Conservation (phyloP, 2,113 vertebrate genomes). For the Pituophis catenifer region DNA sequence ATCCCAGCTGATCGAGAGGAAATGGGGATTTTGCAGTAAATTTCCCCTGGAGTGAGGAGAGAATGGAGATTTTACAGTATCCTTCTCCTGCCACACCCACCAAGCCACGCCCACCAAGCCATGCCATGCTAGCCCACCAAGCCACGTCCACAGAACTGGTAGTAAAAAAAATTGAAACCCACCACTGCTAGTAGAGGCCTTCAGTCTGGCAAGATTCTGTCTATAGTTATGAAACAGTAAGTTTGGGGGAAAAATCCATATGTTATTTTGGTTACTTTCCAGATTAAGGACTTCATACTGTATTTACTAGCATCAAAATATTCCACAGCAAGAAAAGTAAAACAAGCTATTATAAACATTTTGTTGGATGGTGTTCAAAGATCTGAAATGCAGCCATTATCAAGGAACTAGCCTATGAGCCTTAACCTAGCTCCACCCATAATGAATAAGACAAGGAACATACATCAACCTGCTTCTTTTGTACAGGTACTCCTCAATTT, state of each 20-base stretch:
- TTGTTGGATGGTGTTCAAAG: neutral
- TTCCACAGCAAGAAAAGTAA: neutral
- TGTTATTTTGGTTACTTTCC: neutral
- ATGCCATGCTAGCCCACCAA: no score
- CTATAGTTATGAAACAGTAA: neutral
- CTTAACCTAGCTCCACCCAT: neutral
- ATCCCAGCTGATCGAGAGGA: no score
- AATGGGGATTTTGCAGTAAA: no score
- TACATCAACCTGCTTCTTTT: neutral
- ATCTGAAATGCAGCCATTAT: neutral
- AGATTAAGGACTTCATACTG: neutral
- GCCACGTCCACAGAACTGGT: no score
- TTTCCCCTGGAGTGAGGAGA: no score
- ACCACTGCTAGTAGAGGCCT: neutral
- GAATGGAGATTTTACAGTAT: no score
- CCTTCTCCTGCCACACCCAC: no score
- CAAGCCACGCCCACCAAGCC: no score
- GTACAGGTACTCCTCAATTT: no score
- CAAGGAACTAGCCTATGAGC: neutral
- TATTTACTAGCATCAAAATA: neutral
- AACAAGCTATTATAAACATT: neutral
- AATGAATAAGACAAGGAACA: neutral
- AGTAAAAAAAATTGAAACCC: no score
- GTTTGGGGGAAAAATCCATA: accelerated
- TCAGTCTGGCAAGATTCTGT: neutral